A percentile compares a stretch with the other conserved stretches of the same genome.
These are phyloP conservation scores for Philereme transversata DNA, from an alignment of 2,888 invertebrate genomes.

Conservation along the genomic window DNA sequence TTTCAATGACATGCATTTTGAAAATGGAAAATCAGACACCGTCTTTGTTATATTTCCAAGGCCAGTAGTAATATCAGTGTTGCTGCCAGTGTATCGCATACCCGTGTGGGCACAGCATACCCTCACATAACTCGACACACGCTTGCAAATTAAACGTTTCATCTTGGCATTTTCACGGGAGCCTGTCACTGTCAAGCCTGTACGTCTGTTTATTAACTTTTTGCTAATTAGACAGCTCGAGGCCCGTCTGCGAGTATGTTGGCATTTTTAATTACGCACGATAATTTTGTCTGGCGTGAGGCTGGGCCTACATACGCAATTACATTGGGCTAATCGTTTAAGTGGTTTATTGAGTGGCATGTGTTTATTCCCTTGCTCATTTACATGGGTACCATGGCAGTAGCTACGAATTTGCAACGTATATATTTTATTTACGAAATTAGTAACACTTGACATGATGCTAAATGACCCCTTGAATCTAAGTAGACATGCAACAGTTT, in stretches of 20 bases:
- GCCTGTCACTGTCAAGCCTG: constrained; percentile 79
- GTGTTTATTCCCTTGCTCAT: constrained; percentile 30
- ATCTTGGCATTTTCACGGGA: constrained; percentile 81
- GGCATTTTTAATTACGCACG: constrained; percentile 81
- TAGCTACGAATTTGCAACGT: background rate
- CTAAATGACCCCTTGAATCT: background rate
- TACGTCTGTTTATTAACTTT: constrained; percentile 82
- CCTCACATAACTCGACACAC: constrained; percentile 54
- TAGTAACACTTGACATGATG: background rate
- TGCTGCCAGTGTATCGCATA: constrained; percentile 2
- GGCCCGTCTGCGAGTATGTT: constrained; percentile 76
- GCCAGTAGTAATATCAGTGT: background rate
- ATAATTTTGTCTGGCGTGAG: constrained; percentile 67
- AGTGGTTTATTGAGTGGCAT: constrained; percentile 59
- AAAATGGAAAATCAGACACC: background rate
- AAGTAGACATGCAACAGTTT: background rate
- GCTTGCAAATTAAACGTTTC: constrained; percentile 81
- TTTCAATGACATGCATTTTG: background rate
- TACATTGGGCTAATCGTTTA: constrained; percentile 59
- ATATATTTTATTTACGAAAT: too few species aligned
- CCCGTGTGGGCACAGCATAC: constrained; percentile 16
- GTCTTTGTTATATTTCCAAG: too few species aligned
- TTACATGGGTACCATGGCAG: constrained; percentile 19
- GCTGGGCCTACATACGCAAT: constrained; percentile 55
- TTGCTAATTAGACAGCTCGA: constrained; percentile 80